A percentile compares a stretch with the other conserved stretches of the same genome.
phyloP scores from a whole-genome alignment of 2,888 invertebrate genomes.

The Dioctria rufipes region DNA sequence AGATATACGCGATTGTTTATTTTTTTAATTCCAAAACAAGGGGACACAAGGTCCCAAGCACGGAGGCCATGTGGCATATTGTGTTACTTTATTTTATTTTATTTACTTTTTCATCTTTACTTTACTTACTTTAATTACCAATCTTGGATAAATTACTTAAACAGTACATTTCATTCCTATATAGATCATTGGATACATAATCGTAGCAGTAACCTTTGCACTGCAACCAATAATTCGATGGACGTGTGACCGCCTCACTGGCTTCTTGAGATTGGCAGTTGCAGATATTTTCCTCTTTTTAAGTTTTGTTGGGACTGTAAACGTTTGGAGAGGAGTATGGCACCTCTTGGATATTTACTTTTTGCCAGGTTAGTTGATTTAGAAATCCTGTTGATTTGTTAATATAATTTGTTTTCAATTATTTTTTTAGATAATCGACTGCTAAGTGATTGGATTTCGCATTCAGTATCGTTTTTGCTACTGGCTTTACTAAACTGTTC shows the following conservation, averaged over 20 bases:
- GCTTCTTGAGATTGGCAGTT: constrained; percentile 78
- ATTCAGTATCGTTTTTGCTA: constrained; percentile 80
- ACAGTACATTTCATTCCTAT: constrained; percentile 1
- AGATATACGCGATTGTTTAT: too few species aligned
- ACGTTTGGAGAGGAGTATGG: constrained; percentile 93
- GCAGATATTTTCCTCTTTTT: constrained; percentile 85
- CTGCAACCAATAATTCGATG: constrained; percentile 83
- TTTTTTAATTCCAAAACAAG: too few species aligned
- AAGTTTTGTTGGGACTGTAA: constrained; percentile 86
- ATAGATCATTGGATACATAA: constrained; percentile 78
- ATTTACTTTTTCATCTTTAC: background rate
- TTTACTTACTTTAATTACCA: background rate
- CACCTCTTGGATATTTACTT: constrained; percentile 84
- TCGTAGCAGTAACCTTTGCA: constrained; percentile 81
- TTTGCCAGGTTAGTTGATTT: constrained; percentile 77
- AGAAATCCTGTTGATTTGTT: constrained; percentile 69
- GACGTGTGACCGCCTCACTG: constrained; percentile 79
- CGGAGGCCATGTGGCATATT: too few species aligned
- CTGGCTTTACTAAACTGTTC: constrained; percentile 87
- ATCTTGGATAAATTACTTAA: background rate
- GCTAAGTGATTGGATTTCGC: constrained; percentile 86
- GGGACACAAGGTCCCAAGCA: too few species aligned
- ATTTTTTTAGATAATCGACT: constrained; percentile 76
- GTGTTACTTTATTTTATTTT: too few species aligned
- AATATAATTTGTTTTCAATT: too few species aligned